These are phyloP conservation scores for Vireo griseus DNA, from an alignment of 2,797 vertebrate genomes.

Conservation along the genomic window DNA sequence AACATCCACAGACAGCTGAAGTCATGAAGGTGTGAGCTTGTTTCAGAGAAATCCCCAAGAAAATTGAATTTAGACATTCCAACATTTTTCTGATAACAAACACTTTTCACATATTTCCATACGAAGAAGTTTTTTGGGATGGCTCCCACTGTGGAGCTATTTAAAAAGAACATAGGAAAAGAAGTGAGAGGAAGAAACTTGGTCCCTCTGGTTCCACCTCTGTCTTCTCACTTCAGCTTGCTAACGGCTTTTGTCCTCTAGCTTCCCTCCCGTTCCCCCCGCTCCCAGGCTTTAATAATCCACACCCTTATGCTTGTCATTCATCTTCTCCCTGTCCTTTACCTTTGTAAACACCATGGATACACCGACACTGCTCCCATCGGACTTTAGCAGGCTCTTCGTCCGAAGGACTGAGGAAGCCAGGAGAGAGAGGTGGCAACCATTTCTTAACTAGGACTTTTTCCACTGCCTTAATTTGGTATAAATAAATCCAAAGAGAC, in stretches of 20 bases:
- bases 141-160: neutral
- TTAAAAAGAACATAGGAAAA: neutral
- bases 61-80: neutral
- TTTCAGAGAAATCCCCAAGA: neutral
- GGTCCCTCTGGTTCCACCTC: conserved; percentile 15
- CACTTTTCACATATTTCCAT: neutral
- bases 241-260: neutral
- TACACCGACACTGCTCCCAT: neutral
- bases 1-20: neutral
- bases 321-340: neutral
- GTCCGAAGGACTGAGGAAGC: neutral
- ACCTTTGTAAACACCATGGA: neutral
- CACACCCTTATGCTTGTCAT: neutral
- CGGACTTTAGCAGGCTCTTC: neutral
- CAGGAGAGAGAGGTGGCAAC: neutral
- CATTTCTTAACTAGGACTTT: neutral
- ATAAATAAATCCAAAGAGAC: neutral
- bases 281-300: neutral
- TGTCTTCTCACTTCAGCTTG: neutral
- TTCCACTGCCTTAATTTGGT: neutral
- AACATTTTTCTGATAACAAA: neutral
- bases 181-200: neutral
- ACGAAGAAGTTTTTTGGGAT: neutral
- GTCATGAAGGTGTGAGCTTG: neutral
- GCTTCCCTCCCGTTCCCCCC: neutral